Evolutionary conservation across 2,888 invertebrate genomes (phyloP).

Genomic region (Drosophila atroscutellata): DNA sequence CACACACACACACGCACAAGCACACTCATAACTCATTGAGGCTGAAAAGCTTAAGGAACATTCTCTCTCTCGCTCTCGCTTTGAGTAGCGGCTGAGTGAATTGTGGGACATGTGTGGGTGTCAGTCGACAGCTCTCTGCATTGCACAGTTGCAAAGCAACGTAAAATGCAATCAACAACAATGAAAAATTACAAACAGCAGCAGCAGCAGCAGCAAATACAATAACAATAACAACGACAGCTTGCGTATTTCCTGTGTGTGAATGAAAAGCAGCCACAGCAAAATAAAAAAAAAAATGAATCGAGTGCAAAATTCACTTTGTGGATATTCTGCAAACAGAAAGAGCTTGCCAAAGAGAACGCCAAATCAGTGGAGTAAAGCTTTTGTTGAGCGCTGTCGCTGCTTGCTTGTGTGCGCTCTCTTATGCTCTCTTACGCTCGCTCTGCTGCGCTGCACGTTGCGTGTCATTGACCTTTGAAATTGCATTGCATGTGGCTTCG

Average conservation of each 20-base stretch:
- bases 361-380: constrained; percentile 34
- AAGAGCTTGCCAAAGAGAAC: constrained; percentile 36
- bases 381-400: constrained; percentile 33
- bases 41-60: constrained; percentile 29
- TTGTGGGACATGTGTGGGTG: constrained; percentile 78
- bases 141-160: constrained; percentile 38
- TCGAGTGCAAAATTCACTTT: constrained; percentile 59
- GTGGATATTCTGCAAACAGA: constrained; percentile 50
- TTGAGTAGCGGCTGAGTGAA: constrained; percentile 39
- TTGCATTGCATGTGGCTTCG: constrained; percentile 75
- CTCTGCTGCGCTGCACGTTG: constrained; percentile 58
- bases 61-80: constrained; percentile 8
- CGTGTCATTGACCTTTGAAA: constrained; percentile 80
- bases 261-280: constrained; percentile 65
- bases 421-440: constrained; percentile 34
- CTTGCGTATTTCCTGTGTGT: constrained; percentile 76
- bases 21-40: constrained; percentile 35
- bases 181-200: constrained; percentile 64
- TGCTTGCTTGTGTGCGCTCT: constrained; percentile 19
- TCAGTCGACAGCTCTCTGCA: constrained; percentile 14
- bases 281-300: constrained; percentile 14
- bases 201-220: constrained; percentile 21
- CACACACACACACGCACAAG: constrained; percentile 11
- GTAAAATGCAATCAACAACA: constrained; percentile 77
- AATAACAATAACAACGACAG: constrained; percentile 44